Conservation (phyloP, 2,113 vertebrate genomes). For the Nothobranchius kuhntae region DNA sequence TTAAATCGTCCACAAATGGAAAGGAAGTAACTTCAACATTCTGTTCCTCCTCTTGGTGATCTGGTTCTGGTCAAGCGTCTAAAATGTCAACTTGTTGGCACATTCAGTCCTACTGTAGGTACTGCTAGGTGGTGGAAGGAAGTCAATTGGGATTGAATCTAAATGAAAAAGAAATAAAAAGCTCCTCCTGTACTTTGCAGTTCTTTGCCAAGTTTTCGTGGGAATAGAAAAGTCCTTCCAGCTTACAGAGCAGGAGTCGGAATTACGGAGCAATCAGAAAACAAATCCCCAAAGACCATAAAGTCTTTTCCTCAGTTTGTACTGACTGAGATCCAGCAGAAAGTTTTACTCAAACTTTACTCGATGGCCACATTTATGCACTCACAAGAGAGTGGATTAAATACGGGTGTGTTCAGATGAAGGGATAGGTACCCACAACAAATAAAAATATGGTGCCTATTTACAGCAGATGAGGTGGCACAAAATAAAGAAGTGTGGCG, state of each 20-base stretch:
- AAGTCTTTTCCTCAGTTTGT: conserved; percentile 67
- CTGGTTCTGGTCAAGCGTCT: background rate
- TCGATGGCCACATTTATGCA: conserved; percentile 52
- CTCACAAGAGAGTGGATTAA: conserved; percentile 38
- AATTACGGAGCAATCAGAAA: conserved; percentile 74
- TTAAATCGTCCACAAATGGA: background rate
- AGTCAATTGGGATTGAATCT: no score
- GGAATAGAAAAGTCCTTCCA: conserved; percentile 56
- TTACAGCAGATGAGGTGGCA: conserved; percentile 60
- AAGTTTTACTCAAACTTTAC: conserved; percentile 60
- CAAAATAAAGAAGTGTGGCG: conserved; percentile 55
- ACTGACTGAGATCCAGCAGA: conserved; percentile 74
- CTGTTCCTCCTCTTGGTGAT: background rate
- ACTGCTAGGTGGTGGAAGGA: no score
- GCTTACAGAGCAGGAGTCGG: conserved; percentile 52
- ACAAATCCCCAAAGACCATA: conserved; percentile 72
- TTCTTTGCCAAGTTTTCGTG: conserved; percentile 69
- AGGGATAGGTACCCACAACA: conserved; percentile 55
- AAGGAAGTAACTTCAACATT: background rate
- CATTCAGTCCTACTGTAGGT: no score
- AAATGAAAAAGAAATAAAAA: no score
- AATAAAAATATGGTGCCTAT: conserved; percentile 71
- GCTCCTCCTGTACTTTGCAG: conserved; percentile 6
- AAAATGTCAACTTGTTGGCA: background rate
- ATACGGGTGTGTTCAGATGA: conserved; percentile 40